Evolutionary conservation across 1,140 invertebrate species (phyloP), one percentile per base, ranked within the genome.

Genomic region (Drosophila mayri): DNA sequence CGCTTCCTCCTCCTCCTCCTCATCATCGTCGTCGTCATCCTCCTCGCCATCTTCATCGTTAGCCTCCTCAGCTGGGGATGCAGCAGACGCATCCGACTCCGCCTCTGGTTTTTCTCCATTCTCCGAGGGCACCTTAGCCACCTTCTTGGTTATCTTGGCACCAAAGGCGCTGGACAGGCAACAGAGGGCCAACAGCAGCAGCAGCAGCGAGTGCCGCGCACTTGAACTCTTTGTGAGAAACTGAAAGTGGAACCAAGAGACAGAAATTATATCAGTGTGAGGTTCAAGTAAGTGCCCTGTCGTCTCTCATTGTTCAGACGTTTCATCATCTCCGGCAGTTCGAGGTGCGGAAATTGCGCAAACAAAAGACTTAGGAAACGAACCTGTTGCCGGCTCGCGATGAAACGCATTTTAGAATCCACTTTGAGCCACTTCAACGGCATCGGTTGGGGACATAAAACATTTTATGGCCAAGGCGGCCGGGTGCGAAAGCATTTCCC

Each of bases 181-280:
- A 22, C 81, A 88, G 16, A 90, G 35, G 41, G 81, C 74, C 78
- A 88, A 38, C 64, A 90, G 30, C 20, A 88, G 58, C 12, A 77
- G 40, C 59, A 88, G 49, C 65, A 81, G 30, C 18, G 77, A 66
- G 70, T 76, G 85, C 55, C 77, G 59, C 81, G 85, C 81, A 85
- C 85, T 88, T 88, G 85, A 90, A 90, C 85, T 90, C 66, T 90
- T 85, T 85, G 81, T 90, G 81, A 88, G 85, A 88, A 88, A 88
- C 85, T 88, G 85, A 88, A 88, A 88, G 85, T 90, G 70, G 70
- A 72, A 60, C 67, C 66, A 32, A 28, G 28, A 30, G 50, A 50
- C 50, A 78, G 72, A 59, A 66, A 78, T 77, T 41, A 59, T 81
- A 46, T 72, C 60, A 47, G 71, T 46, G 44, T 41, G 46, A 25